phyloP scores from a whole-genome alignment of 1,140 invertebrate species.

The Drosophila sp. region DNA sequence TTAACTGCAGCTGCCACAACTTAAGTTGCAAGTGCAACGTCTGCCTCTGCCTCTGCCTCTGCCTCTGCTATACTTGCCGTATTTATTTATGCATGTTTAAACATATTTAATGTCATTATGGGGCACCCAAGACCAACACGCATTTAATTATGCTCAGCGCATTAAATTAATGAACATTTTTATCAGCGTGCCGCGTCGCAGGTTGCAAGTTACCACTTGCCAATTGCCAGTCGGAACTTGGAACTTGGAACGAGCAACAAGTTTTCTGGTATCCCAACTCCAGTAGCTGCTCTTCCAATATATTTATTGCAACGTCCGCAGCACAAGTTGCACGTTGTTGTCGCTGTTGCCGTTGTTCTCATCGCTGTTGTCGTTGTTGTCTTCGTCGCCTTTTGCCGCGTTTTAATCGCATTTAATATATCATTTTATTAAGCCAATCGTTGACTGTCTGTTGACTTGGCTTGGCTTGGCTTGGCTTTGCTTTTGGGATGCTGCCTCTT shows the following conservation, averaged over 20 bases:
- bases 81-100: slow-evolving; percentile 83
- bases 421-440: slow-evolving; percentile 82
- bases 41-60: too few species aligned
- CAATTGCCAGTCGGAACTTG: slow-evolving; percentile 7
- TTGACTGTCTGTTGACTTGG: slow-evolving; percentile 23
- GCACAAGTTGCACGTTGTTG: slow-evolving; percentile 30
- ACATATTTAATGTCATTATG: slow-evolving; percentile 83
- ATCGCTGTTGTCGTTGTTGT: slow-evolving; percentile 42
- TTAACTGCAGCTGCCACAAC: slow-evolving; percentile 10
- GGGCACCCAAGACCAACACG: slow-evolving; percentile 71
- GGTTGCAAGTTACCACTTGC: neutral
- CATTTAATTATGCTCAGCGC: slow-evolving; percentile 78
- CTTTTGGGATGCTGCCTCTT: neutral
- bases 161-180: slow-evolving; percentile 83
- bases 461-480: slow-evolving; percentile 6
- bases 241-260: slow-evolving; percentile 8
- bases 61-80: too few species aligned
- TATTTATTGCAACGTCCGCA: slow-evolving; percentile 73
- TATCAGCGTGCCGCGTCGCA: slow-evolving; percentile 52
- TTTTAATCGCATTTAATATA: slow-evolving; percentile 83
- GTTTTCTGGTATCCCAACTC: slow-evolving; percentile 25
- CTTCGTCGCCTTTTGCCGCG: slow-evolving; percentile 53
- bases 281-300: slow-evolving; percentile 74
- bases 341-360: slow-evolving; percentile 46
- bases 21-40: neutral